Evolutionary conservation across 1,140 invertebrate species (phyloP), one percentile per base, ranked within the genome.

Genomic region (Cotesia glomerata): DNA sequence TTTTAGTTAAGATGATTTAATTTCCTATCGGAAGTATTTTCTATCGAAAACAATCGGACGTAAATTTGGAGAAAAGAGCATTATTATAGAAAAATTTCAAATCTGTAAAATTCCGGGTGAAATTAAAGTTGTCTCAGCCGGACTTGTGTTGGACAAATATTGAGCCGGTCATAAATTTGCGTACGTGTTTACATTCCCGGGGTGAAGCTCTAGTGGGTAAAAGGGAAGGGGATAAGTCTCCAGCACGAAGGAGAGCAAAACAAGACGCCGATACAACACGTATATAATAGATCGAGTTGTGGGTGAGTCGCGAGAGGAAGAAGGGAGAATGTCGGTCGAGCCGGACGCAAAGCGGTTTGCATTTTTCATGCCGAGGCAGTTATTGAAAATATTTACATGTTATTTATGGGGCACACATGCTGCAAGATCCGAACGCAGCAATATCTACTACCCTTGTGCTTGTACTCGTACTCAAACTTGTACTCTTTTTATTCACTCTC

Each of bases 331-430:
- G 35, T 71, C 68, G 9, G 49, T 39, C 52, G 59, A 68, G 67
- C 74, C 75, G 80, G 78, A 81, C 79, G 80, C 75, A 79, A 81
- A 82, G 77, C 82, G 80, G 76, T 84, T 85, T 84, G 81, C 82
- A 84, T 84, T 85, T 84, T 82, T 83, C 82, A 84, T 85, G 79
- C 79, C 34, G 72, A 77, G 78, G 78, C 80, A 83, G 81, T 85
- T 83, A 81, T 84, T 81, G 80, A 84, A 84, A 84, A 84, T 80
- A 84, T 86, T 85, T 82, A 86, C 85, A 84, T 84, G 82, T 84
- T 84, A 84, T 84, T 83, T 85, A 85, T 82, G 80, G 79, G 74
- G 74, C 79, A 81, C 79, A 83, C 83, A 85, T 84, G 82, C 77
- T 79, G 74, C 79, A 78, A 59, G 73, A 59, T 80, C 73, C 75